Conservation (phyloP, 2,797 vertebrate species). For the Lindbergichthys nudifrons region DNA sequence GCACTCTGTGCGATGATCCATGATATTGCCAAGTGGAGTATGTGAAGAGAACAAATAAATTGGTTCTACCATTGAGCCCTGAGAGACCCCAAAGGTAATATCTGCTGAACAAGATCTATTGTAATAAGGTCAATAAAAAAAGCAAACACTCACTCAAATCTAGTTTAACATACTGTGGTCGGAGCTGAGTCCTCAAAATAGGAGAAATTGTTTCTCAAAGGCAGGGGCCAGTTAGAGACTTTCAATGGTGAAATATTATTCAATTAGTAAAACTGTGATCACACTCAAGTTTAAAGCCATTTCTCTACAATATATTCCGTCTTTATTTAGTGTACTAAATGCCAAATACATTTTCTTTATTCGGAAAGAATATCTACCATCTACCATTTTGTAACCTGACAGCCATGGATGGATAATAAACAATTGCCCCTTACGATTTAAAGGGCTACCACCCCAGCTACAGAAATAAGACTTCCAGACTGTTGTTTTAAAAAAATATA, state of each 20-base stretch:
- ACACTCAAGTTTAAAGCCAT: background rate
- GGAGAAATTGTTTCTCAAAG: background rate
- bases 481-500: no score
- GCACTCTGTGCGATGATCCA: constrained; percentile 68
- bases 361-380: background rate
- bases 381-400: background rate
- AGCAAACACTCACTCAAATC: constrained; percentile 30
- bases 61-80: constrained; percentile 54
- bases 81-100: constrained; percentile 71
- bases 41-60: constrained; percentile 63
- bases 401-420: background rate
- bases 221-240: background rate
- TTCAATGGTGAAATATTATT: background rate
- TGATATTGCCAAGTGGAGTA: constrained; percentile 62
- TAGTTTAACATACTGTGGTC: constrained; percentile 10
- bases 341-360: background rate
- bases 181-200: constrained; percentile 6
- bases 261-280: background rate
- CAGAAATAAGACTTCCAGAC: background rate
- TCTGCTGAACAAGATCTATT: constrained; percentile 67
- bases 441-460: no score
- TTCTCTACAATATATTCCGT: background rate
- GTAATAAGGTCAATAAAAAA: constrained; percentile 38
- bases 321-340: background rate
- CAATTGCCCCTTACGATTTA: no score